These are phyloP conservation scores for Halictus quadricinctus DNA, from an alignment of 2,888 invertebrate species.

Conservation along the genomic window DNA sequence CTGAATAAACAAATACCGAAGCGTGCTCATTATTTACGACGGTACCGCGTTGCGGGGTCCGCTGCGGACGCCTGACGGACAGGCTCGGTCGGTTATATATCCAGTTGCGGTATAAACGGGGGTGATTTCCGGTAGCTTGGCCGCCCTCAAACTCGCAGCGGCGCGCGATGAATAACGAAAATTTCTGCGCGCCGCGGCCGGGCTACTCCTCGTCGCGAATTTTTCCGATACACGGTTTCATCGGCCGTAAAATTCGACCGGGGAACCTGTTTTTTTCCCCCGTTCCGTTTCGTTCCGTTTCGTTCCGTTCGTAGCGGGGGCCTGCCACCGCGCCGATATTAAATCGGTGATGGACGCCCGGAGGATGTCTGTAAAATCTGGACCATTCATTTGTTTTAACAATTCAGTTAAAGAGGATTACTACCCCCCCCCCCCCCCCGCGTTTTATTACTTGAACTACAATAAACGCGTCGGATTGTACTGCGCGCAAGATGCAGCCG, in stretches of 20 bases:
- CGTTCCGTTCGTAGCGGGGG: background rate
- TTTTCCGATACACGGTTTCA: slow-evolving; percentile 50
- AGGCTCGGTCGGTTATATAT: slow-evolving; percentile 64
- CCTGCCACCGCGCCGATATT: slow-evolving; percentile 44
- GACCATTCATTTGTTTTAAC: slow-evolving; percentile 52
- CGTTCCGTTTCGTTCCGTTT: background rate
- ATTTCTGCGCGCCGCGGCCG: slow-evolving; percentile 46
- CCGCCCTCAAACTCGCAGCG: slow-evolving; percentile 50
- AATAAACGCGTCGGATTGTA: slow-evolving; percentile 31
- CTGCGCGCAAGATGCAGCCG: background rate
- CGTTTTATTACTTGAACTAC: slow-evolving; percentile 44
- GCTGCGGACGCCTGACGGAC: slow-evolving; percentile 68
- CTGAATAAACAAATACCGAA: slow-evolving; percentile 81
- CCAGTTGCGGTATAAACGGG: slow-evolving; percentile 67
- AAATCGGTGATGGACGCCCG: slow-evolving; percentile 46
- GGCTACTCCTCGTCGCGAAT: slow-evolving; percentile 25
- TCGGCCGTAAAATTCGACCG: slow-evolving; percentile 44
- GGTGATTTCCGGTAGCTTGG: slow-evolving; percentile 61
- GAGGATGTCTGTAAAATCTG: slow-evolving; percentile 49
- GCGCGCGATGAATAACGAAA: slow-evolving; percentile 66
- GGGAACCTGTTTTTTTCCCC: slow-evolving; percentile 48
- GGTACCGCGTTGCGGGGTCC: slow-evolving; percentile 64
- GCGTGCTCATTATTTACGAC: slow-evolving; percentile 78
- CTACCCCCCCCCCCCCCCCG: background rate
- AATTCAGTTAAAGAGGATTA: slow-evolving; percentile 57